phyloP scores from a whole-genome alignment of 2,797 vertebrate species.

The Chaetophractus vellerosus region DNA sequence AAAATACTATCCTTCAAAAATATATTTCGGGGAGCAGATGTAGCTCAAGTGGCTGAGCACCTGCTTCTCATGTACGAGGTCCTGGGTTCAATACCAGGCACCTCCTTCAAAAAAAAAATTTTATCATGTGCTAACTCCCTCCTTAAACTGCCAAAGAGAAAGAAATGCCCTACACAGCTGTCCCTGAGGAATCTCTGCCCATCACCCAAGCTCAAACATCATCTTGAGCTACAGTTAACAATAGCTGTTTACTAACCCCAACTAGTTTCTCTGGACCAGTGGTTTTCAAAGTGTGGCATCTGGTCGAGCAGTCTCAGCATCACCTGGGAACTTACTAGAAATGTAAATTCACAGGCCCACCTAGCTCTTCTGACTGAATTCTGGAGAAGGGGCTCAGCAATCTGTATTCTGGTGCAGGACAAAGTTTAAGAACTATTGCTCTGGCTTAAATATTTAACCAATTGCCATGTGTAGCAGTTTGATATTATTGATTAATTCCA shows the following conservation, averaged over 20 bases:
- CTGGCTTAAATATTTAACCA: not conserved
- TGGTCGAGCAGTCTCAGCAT: not conserved
- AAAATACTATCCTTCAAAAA: conserved; percentile 4
- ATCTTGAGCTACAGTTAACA: not conserved
- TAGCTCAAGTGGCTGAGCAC: too few species aligned
- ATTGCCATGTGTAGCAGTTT: not conserved
- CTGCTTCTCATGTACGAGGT: too few species aligned
- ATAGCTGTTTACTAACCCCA: not conserved
- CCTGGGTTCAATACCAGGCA: too few species aligned
- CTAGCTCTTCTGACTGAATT: not conserved
- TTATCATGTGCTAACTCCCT: not conserved
- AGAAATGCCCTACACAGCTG: not conserved
- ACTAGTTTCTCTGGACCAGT: not conserved
- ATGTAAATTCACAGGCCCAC: not conserved
- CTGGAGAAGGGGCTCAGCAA: not conserved
- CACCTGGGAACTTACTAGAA: not conserved
- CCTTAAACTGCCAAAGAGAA: not conserved
- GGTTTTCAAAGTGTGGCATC: conserved; percentile 24
- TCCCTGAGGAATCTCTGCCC: not conserved
- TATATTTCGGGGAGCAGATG: too few species aligned
- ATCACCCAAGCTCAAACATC: not conserved
- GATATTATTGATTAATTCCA: too few species aligned
- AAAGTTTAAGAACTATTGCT: not conserved
- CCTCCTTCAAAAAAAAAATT: too few species aligned
- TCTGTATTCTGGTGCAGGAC: not conserved